Conservation (phyloP, 2,113 vertebrate species). For the Oceanodroma tethys region DNA sequence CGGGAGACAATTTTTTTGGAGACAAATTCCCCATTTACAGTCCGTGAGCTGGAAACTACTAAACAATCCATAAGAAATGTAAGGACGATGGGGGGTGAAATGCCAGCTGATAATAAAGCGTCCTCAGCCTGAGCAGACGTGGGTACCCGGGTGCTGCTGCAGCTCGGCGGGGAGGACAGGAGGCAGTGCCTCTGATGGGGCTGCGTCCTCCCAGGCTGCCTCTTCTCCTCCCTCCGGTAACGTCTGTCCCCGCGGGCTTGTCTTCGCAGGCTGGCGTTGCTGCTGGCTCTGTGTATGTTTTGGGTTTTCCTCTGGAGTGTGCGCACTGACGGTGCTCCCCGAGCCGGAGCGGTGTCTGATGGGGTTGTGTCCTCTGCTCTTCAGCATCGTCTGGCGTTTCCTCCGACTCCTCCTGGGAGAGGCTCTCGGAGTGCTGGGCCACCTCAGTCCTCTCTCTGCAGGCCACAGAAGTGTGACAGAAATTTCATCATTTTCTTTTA, state of each 20-base stretch:
- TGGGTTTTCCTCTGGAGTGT: rapidly evolving
- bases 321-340: rapidly evolving
- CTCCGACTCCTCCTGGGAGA: not conserved
- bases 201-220: not conserved
- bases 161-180: not conserved
- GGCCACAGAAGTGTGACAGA: not conserved
- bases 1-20: not conserved
- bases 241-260: rapidly evolving
- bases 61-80: not conserved
- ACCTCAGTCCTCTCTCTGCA: not conserved
- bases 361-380: not conserved
- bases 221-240: not conserved
- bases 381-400: not conserved
- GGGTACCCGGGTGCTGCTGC: not conserved
- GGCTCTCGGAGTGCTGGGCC: not conserved
- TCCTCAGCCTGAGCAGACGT: not conserved
- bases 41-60: not conserved
- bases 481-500: not conserved
- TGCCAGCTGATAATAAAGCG: not conserved
- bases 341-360: not conserved
- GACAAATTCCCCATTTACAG: not conserved
- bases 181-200: not conserved
- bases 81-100: not conserved
- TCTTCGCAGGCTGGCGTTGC: not conserved
- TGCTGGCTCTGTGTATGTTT: not conserved